A percentile compares a stretch with the other conserved stretches of the same genome.
Evolutionary conservation across 2,113 vertebrate genomes (phyloP).

Genomic region (Nicator chloris): DNA sequence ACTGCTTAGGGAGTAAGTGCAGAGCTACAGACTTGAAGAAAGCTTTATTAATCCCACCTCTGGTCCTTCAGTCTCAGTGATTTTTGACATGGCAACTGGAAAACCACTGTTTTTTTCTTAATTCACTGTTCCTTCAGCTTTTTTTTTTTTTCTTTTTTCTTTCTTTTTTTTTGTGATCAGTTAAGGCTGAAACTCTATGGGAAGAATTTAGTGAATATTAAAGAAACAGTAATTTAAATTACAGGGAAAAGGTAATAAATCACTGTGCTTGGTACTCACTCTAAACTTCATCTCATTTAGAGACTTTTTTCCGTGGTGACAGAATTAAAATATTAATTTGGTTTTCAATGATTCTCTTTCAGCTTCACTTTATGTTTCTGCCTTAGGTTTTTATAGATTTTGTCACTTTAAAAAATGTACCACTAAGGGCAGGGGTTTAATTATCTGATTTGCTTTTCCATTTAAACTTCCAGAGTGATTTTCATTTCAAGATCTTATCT

Average conservation of each 20-base stretch:
- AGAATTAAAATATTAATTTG: conserved; percentile 67
- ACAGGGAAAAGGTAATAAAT: conserved; percentile 35
- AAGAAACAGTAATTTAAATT: conserved; percentile 37
- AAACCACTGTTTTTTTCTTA: conserved; percentile 6
- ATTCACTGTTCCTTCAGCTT: neutral
- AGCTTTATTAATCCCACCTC: neutral
- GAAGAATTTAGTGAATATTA: conserved; percentile 43
- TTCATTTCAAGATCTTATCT: conserved; percentile 33
- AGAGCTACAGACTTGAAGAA: neutral
- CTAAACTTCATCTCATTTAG: conserved; percentile 24
- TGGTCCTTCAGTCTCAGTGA: neutral
- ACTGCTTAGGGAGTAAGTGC: neutral
- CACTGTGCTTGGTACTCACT: neutral
- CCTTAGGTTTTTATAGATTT: conserved; percentile 41
- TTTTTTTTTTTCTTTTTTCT: neutral
- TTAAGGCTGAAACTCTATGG: neutral
- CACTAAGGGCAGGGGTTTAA: conserved; percentile 38
- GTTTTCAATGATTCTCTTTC: conserved; percentile 51
- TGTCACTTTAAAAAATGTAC: conserved; percentile 62
- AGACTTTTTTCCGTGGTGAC: conserved; percentile 18
- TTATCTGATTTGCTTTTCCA: conserved; percentile 58
- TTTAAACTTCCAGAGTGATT: conserved; percentile 44
- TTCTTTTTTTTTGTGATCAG: neutral
- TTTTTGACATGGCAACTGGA: conserved; percentile 34
- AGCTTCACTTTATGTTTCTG: conserved; percentile 37